Evolutionary conservation across 2,888 invertebrate genomes (phyloP).

Genomic region (Formica aserva): DNA sequence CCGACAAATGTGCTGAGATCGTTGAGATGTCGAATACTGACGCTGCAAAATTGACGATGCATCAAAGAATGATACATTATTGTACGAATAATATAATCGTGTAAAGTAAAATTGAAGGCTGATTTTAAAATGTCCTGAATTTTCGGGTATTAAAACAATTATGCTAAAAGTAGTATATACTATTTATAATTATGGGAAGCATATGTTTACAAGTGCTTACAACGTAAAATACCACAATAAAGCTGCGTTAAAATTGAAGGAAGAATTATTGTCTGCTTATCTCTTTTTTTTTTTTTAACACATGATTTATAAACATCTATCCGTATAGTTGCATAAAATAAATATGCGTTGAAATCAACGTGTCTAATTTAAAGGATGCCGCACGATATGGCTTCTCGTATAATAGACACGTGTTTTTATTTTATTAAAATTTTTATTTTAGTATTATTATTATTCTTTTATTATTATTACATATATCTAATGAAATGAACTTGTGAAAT

Average conservation of each 20-base stretch:
- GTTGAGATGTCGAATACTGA: constrained; percentile 8
- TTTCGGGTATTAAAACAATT: neutral
- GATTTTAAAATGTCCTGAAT: neutral
- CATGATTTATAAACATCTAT: neutral
- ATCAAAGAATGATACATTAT: neutral
- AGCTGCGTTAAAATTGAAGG: neutral
- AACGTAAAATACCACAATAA: neutral
- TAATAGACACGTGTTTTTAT: neutral
- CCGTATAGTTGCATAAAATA: neutral
- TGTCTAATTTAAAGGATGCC: neutral
- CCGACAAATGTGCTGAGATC: neutral
- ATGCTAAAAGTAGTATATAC: neutral
- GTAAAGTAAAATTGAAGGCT: neutral
- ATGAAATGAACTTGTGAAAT: neutral
- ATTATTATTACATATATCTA: too few relatives aligned
- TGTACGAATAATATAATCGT: neutral
- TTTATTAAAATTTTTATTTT: neutral
- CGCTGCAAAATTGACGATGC: constrained; percentile 8
- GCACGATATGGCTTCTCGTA: neutral
- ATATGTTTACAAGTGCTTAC: neutral
- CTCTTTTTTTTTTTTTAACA: neutral
- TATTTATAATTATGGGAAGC: neutral
- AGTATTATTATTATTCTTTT: too few relatives aligned
- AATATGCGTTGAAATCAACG: neutral
- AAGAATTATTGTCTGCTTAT: neutral